Evolutionary conservation across 2,888 invertebrate genomes (phyloP).

Genomic region (Vandiemenella viatica): DNA sequence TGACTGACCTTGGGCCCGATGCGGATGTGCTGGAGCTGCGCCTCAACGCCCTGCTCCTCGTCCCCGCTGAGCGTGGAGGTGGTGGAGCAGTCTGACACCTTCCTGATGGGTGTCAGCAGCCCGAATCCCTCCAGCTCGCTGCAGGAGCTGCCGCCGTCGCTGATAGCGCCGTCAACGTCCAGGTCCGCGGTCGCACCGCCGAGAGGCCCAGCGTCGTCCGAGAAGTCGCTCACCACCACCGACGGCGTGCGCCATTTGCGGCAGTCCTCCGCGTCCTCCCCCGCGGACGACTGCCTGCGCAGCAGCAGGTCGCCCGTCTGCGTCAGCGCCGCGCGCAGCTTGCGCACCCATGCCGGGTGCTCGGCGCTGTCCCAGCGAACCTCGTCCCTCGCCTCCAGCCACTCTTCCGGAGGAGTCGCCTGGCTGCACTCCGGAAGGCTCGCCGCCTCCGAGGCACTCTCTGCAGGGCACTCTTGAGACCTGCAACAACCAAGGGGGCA

Average conservation of each 20-base stretch:
- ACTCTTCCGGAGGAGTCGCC: too few relatives aligned
- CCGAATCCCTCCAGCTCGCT: constrained; percentile 31
- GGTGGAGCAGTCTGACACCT: constrained; percentile 57
- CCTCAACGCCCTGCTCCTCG: constrained; percentile 38
- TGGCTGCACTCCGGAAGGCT: not conserved
- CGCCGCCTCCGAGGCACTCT: not conserved
- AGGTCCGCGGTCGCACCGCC: constrained; percentile 12
- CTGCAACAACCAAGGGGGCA: too few relatives aligned
- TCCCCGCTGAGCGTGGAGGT: constrained; percentile 60
- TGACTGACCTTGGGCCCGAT: constrained; percentile 24
- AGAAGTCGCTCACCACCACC: constrained; percentile 76
- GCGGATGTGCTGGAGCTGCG: constrained; percentile 26
- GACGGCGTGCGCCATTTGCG: constrained; percentile 63
- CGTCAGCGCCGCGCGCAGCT: too few relatives aligned
- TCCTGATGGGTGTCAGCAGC: constrained; percentile 42
- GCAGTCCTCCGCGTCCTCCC: not conserved
- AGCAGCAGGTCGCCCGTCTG: not conserved
- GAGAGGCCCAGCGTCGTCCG: constrained; percentile 41
- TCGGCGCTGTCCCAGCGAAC: too few relatives aligned
- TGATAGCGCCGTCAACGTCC: constrained; percentile 7
- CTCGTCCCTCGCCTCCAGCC: too few relatives aligned
- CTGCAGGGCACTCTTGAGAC: too few relatives aligned
- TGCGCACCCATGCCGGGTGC: too few relatives aligned
- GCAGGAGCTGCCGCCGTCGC: constrained; percentile 7
- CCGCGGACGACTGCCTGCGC: not conserved